Evolutionary conservation across 1,140 invertebrate species (phyloP), one percentile per base, ranked within the genome.

Genomic region (Nautilus pompilius): DNA sequence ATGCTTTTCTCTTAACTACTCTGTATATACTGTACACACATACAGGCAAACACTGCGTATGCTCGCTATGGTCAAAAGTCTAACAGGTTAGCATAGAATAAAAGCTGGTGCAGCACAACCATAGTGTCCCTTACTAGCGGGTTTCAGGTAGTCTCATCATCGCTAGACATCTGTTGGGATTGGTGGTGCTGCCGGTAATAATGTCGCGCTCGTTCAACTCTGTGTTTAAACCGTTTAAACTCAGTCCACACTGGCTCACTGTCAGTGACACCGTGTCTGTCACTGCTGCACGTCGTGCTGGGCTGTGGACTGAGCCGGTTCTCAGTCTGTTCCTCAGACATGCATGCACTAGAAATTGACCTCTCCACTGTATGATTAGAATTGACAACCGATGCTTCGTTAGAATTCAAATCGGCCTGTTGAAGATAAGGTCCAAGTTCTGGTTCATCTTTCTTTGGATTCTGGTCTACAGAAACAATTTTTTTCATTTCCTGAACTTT

Each of bases 221-320:
- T 61, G 30, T 72, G 72, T 59, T 74, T 77, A 56, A 77, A 78
- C 26, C 69, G 62, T 70, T 75, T 79, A 57, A 79, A 79, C 58
- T 76, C 72, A 28, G 66, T 63, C 74, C 74, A 78, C 10, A 70
- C 70, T 26, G 69, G 66, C 51, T 73, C 68, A 34, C 60, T 62
- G 20, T 56, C 56, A 41, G 68, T 55, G 17, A 29, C 51, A 58
- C 58, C 65, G 15, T 62, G 58, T 8, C 30, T 32, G 6, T 32
- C 26, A 6, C 20, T 36, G n/a, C 10, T 29, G 3, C 32, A 15
- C 29, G 32, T 46, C 20, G 13, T 32, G 22, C 22, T 28, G 22
- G 13, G 32, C 33, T 45, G 45, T 20, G 54, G 22, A 56, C 45
- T 46, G 33, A 34, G 30, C 33, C 36, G 41, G 22, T 36, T 20